Base-by-base conservation (phyloP, 2,888 invertebrate genomes). In the Notocelia uddmanniana region DNA sequence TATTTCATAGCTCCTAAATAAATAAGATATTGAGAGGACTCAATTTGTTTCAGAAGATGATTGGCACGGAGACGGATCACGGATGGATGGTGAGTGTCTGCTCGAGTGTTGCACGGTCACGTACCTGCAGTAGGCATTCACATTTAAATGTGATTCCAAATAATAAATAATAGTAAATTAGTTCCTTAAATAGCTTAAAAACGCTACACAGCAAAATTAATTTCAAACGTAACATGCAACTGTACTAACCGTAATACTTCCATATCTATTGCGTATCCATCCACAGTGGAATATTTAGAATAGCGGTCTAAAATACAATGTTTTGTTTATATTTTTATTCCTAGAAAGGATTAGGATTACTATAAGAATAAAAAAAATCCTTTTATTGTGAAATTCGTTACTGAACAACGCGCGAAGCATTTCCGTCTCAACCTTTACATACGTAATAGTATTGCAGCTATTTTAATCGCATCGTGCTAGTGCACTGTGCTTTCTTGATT, bases 11-110 rank as follows among this genome's bases (percentile, higher is more conserved):
- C 23, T n/a, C 21, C 59, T 62, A 54, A 19, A 58, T 55, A 52
- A 41, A 48, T 21, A 62, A 68, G 54, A 67, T 58, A 68, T 59
- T 74, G 60, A 73, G 58, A 60, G 58, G 55, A 67, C 77, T 75
- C 75, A 73, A 74, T 85, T 91, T 90, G 87, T 95, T 94, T 83
- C 93, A 95, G 95, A 94, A 93, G 95, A 95, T 85, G 95, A 95
- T 85, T 95, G 95, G 95, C 95, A 95, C 79, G 94, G 94, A 84
- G 95, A 95, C 74, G 86, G 84, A 45, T 82, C 85, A 15, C 85
- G 91, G 75, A 85, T 86, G 78, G 93, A 93, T 78, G 93, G 93
- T 93, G 78, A 87, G 92, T 83, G 52, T 45, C 31, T 54, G 50
- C 41, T 41, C 34, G 34, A 18, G 15, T 34, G 6, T 18, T 31